phyloP scores from a whole-genome alignment of 2,797 vertebrate species.

The Botia almorhae region DNA sequence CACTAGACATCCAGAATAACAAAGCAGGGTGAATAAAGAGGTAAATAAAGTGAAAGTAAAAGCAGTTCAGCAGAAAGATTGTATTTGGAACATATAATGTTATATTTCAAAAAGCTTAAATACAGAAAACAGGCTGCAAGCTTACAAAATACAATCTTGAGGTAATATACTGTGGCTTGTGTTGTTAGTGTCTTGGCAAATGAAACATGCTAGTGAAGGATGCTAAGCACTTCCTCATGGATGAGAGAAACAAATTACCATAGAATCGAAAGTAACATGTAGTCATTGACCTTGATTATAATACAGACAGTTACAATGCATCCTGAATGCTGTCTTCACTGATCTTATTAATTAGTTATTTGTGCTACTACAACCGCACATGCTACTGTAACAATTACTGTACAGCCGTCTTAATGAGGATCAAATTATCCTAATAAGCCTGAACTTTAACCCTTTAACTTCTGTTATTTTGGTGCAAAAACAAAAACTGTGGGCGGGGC shows the following conservation, averaged over 20 bases:
- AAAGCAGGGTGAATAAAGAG: background rate
- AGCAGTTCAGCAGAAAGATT: background rate
- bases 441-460: background rate
- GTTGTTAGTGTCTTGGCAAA: slow-evolving; percentile 32
- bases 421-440: background rate
- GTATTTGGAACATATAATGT: background rate
- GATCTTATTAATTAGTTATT: background rate
- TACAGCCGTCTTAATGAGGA: background rate
- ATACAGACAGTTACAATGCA: background rate
- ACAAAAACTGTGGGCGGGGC: too few relatives aligned
- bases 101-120: slow-evolving; percentile 23
- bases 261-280: background rate
- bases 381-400: background rate
- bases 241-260: slow-evolving; percentile 1
- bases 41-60: too few relatives aligned
- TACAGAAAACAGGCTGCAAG: slow-evolving; percentile 14
- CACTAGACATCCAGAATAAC: slow-evolving; percentile 7
- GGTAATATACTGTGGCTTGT: slow-evolving; percentile 15
- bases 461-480: too few relatives aligned
- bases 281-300: slow-evolving; percentile 32
- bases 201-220: slow-evolving; percentile 25
- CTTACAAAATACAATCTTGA: slow-evolving; percentile 9
- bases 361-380: background rate
- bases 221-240: slow-evolving; percentile 4
- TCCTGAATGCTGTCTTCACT: background rate